Base-by-base conservation (phyloP, 2,797 vertebrate species). In the Bufotes viridis region DNA sequence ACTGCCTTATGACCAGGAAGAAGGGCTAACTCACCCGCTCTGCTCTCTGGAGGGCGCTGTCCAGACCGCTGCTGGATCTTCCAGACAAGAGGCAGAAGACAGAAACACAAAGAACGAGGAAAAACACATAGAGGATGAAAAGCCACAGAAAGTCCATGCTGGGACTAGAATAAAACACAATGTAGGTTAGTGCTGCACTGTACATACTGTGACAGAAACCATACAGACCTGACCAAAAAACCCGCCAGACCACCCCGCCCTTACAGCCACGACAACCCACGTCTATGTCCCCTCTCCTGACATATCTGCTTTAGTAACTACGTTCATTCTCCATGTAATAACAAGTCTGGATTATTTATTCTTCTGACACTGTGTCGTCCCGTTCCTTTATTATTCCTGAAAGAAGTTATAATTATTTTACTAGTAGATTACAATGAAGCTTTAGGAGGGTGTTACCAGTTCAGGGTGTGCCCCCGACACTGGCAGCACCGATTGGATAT, bases 81-180 rank as follows among this genome's bases (percentile, higher is more conserved):
- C 90, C 92, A 0, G 81, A 88, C 88, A 89, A 92, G 78, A 90
- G 0, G 72, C 94, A 98, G 57, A 97, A 94, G 0, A 95, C 81
- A 2, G 91, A 90, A 0, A 94, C 88, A 60, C 94, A 90, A 0
- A 93, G 29, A 22, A 98, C 90, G 84, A 98, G 90, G n/a, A 94
- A 90, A 1, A 88, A 82, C 57, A 97, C 87, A 90, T 99, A 99
- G 29, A 96, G 22, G 0, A 92, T 81, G 90, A 99, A 97, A 20
- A 99, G 94, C 0, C 93, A 93, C 91, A 99, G 94, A 91, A 99
- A 99, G 61, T 99, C 98, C 98, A 99, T 99, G 55, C 90, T 81
- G 84, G 87, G 57, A 84, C 69, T 74, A 49, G 87, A 69, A 81
- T 3, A 82, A 81, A 85, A 74, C 22, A 63, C 72, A 53, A 61